These are phyloP conservation scores for Didymodactylos carnosus DNA, from an alignment of 2,888 invertebrate genomes.

Conservation along the genomic window DNA sequence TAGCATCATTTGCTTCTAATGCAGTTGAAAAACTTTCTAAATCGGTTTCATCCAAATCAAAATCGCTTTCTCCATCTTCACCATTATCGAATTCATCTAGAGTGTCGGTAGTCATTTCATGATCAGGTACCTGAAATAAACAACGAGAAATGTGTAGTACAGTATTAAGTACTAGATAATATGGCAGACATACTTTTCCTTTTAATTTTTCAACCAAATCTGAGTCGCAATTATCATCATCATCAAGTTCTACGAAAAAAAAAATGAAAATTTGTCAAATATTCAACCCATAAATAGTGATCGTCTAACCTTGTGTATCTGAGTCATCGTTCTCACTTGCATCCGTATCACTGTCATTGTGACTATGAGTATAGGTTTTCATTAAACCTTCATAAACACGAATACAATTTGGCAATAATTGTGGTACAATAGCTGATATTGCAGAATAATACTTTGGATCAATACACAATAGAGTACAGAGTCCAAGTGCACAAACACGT, in stretches of 20 bases:
- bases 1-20: slow-evolving; percentile 60
- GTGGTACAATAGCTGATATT: slow-evolving; percentile 50
- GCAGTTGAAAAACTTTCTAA: slow-evolving; percentile 77
- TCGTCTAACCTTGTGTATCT: not conserved
- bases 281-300: too few species aligned
- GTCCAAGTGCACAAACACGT: slow-evolving; percentile 75
- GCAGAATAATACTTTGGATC: slow-evolving; percentile 39
- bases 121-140: not conserved
- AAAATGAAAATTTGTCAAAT: not conserved
- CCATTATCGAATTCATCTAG: slow-evolving; percentile 65
- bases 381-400: slow-evolving; percentile 78
- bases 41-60: slow-evolving; percentile 54
- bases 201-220: not conserved
- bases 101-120: slow-evolving; percentile 51
- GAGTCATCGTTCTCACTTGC: slow-evolving; percentile 17
- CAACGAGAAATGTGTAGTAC: not conserved
- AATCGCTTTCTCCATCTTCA: slow-evolving; percentile 54
- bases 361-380: slow-evolving; percentile 58
- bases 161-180: not conserved
- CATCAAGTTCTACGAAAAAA: not conserved
- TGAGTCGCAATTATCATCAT: not conserved
- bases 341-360: slow-evolving; percentile 14
- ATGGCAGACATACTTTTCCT: not conserved
- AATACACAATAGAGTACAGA: slow-evolving; percentile 55
- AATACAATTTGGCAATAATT: slow-evolving; percentile 68